Evolutionary conservation across 2,888 invertebrate species (phyloP).

Genomic region (Lobophora halterata): DNA sequence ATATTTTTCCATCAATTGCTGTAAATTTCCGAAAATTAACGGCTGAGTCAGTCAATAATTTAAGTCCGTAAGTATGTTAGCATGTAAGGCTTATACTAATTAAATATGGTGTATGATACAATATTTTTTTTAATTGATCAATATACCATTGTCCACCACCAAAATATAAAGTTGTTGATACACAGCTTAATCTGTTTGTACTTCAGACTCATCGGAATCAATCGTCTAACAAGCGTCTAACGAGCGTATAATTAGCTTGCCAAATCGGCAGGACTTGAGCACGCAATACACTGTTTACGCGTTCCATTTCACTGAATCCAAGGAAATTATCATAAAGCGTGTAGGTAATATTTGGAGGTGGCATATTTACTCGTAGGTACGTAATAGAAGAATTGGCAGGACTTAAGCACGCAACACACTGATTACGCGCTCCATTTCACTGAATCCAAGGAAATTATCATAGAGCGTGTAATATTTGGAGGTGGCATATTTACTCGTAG

Average conservation of each 20-base stretch:
- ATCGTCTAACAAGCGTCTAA: conserved; percentile 21
- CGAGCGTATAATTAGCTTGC: conserved; percentile 34
- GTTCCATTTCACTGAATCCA: conserved; percentile 18
- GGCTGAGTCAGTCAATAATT: too few relatives aligned
- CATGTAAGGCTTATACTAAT: too few relatives aligned
- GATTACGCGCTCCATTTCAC: conserved; percentile 33
- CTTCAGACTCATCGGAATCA: conserved; percentile 21
- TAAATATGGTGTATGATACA: too few relatives aligned
- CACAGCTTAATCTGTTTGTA: neutral
- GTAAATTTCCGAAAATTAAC: too few relatives aligned
- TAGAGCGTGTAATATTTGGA: conserved; percentile 1
- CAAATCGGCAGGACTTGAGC: conserved; percentile 29
- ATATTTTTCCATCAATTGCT: too few relatives aligned
- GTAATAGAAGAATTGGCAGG: conserved; percentile 32
- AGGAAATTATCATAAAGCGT: conserved; percentile 5
- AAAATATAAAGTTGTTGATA: neutral
- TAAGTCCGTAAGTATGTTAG: too few relatives aligned
- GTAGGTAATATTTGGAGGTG: neutral
- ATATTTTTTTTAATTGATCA: too few relatives aligned
- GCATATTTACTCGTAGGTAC: conserved; percentile 1
- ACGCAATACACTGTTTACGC: conserved; percentile 42
- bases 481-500: conserved; percentile 1
- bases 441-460: conserved; percentile 7
- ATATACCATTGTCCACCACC: too few relatives aligned
- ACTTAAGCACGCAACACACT: conserved; percentile 36